These are phyloP conservation scores for Gorsachius magnificus DNA, from an alignment of 2,797 vertebrate genomes.

Conservation along the genomic window DNA sequence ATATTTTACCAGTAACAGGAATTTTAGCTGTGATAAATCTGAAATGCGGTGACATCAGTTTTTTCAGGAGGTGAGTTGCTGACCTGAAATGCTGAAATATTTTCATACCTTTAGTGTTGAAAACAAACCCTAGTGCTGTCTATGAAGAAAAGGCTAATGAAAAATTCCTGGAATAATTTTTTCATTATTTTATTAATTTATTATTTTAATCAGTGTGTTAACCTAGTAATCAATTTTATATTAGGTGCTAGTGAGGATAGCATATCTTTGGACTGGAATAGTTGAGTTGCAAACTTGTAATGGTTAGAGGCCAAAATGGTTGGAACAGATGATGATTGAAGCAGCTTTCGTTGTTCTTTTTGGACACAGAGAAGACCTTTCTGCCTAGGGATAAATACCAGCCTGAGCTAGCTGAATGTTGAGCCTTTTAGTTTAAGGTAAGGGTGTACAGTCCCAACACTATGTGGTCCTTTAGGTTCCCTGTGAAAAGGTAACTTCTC, in stretches of 20 bases:
- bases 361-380: background rate
- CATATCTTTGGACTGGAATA: background rate
- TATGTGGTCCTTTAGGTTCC: background rate
- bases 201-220: background rate
- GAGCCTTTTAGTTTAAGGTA: background rate
- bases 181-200: background rate
- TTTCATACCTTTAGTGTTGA: background rate
- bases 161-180: background rate
- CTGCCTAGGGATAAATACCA: background rate
- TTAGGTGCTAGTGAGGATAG: background rate
- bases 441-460: background rate
- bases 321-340: background rate
- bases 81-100: conserved; percentile 7
- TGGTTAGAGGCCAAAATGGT: background rate
- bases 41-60: background rate
- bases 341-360: background rate
- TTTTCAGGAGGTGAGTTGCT: background rate
- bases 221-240: background rate
- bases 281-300: background rate
- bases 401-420: background rate
- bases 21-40: background rate
- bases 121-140: background rate
- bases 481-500: background rate
- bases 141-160: background rate
- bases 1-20: background rate